Conservation (phyloP, 2,888 invertebrate species). For the Plutella xylostella region DNA sequence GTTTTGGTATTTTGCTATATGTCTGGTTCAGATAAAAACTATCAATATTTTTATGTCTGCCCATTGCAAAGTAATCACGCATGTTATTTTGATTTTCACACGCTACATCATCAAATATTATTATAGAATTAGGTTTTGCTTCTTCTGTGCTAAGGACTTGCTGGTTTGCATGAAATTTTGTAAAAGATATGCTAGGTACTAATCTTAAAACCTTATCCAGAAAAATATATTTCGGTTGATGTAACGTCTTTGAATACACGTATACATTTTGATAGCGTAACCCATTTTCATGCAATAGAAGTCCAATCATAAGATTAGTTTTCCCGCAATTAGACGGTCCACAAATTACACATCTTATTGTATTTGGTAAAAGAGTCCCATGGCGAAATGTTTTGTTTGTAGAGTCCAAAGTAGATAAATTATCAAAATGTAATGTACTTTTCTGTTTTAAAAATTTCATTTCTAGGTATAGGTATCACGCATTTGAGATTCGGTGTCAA, state of each 20-base stretch:
- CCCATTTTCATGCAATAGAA: too few species aligned
- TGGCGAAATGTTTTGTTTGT: neutral
- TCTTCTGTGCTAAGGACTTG: too few species aligned
- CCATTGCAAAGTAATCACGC: too few species aligned
- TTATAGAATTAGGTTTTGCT: conserved; percentile 7
- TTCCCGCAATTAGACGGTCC: conserved; percentile 1
- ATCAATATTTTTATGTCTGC: neutral
- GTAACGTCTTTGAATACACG: neutral
- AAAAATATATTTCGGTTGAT: neutral
- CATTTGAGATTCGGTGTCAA: neutral
- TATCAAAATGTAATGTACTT: neutral
- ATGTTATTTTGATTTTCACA: too few species aligned
- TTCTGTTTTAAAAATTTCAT: neutral
- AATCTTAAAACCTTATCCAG: neutral
- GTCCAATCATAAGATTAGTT: neutral
- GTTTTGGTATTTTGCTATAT: conserved; percentile 10
- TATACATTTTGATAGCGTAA: neutral
- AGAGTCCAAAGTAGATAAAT: neutral
- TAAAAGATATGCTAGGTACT: neutral
- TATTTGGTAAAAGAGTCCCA: neutral
- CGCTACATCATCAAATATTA: conserved; percentile 5
- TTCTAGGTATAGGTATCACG: neutral
- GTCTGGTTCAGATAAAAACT: conserved; percentile 7
- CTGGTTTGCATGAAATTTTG: neutral
- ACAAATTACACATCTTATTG: neutral